Evolutionary conservation across 2,888 invertebrate genomes (phyloP).

Genomic region (Gymnoscelis rufifasciata): DNA sequence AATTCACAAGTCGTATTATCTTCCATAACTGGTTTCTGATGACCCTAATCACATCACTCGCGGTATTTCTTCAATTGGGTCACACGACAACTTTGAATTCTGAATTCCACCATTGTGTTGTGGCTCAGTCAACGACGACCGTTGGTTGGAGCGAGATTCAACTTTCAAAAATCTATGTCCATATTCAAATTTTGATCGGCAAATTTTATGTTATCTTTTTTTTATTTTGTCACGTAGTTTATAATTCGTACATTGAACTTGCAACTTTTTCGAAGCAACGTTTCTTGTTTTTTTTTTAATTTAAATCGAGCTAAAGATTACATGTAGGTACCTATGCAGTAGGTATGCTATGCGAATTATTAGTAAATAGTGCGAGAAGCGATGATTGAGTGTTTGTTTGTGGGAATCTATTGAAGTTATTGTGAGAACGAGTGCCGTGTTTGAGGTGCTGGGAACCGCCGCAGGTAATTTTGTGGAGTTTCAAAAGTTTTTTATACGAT

Average conservation of each 20-base stretch:
- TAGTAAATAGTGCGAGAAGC: slow-evolving; percentile 14
- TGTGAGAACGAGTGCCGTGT: background rate
- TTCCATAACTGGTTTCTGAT: slow-evolving; percentile 14
- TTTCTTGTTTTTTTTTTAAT: too few species aligned
- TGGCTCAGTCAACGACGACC: slow-evolving; percentile 21
- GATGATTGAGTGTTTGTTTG: slow-evolving; percentile 10
- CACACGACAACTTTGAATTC: slow-evolving; percentile 24
- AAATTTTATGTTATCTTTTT: too few species aligned
- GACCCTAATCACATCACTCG: slow-evolving; percentile 16
- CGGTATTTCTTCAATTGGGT: slow-evolving; percentile 17
- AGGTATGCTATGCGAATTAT: background rate
- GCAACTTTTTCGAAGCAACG: too few species aligned
- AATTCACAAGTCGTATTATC: background rate
- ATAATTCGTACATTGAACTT: too few species aligned
- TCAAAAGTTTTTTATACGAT: background rate
- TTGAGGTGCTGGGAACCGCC: slow-evolving; percentile 1
- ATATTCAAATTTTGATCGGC: background rate
- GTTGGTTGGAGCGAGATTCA: slow-evolving; percentile 22
- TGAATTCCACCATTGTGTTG: slow-evolving; percentile 21
- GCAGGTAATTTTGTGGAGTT: background rate
- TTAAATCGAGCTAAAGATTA: too few species aligned
- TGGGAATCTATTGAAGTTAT: slow-evolving; percentile 13
- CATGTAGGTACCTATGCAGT: too few species aligned
- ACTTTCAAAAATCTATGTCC: slow-evolving; percentile 9
- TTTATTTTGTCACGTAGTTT: too few species aligned